Evolutionary conservation across 2,888 invertebrate species (phyloP), one percentile per base, ranked within the genome.

Genomic region (Clunio marinus): DNA sequence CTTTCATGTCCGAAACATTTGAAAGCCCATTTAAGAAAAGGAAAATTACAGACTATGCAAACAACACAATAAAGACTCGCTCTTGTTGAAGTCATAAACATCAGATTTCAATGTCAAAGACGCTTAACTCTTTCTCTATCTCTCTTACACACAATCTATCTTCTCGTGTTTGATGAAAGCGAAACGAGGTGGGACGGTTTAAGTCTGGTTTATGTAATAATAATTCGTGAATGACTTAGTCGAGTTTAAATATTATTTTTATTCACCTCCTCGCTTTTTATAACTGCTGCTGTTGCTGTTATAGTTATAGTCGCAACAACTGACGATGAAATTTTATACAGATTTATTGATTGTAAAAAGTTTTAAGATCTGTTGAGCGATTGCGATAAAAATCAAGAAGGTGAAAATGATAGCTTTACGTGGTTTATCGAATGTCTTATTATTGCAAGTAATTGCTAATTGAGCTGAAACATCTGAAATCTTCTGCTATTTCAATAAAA

Each of bases 191-290:
- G 41, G 41, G 41, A 41, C 41, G 41, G 41, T 10, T 32, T n/a
- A 41, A 41, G 10, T 41, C 41, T 41, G 41, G 10, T 41, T 41
- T 41, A 41, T 41, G 41, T 41, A 41, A 41, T 41, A 41, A 41
- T 15, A 41, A 41, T 41, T 41, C 41, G 41, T 41, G 41, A 41
- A 41, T 41, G 41, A 41, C 41, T 41, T 41, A 41, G 41, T 41
- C 41, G 41, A 41, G 41, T 41, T 41, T n/a, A n/a, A n/a, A n/a
- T n/a, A 15, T 41, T 13, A 41, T 2, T 41, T 41, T 41, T 15
- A 41, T 41, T 41, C 15, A n/a, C n/a, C n/a, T n/a, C n/a, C n/a
- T n/a, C n/a, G n/a, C n/a, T n/a, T n/a, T n/a, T n/a, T n/a, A n/a
- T n/a, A n/a, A n/a, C n/a, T n/a, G n/a, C n/a, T n/a, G n/a, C n/a